Percentiles rank a stretch among this genome's conserved stretches.
Conservation (phyloP, 2,113 vertebrate genomes). For the Otus sunia region DNA sequence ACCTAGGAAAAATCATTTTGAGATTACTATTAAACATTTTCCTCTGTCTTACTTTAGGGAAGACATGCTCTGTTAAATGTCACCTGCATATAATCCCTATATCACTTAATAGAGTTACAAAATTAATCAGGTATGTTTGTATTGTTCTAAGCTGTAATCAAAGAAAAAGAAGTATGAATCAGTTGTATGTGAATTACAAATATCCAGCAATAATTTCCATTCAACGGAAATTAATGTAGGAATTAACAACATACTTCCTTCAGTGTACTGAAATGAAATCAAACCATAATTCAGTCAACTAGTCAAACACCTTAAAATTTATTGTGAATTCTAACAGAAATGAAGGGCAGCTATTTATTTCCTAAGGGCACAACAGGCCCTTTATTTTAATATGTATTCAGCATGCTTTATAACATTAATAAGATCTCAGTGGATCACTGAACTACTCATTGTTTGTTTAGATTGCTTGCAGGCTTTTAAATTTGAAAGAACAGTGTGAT, state of each 20-base stretch:
- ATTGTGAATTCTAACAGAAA: neutral
- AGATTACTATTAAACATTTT: neutral
- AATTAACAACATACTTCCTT: neutral
- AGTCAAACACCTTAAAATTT: neutral
- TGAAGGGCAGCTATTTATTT: neutral
- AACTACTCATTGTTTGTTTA: conserved; percentile 8
- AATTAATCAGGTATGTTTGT: neutral
- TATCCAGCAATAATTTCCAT: neutral
- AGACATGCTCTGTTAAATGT: neutral
- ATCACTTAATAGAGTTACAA: neutral
- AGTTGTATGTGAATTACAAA: neutral
- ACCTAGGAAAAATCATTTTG: neutral
- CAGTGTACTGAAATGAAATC: neutral
- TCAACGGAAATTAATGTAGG: neutral
- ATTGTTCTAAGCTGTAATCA: neutral
- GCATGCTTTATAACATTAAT: neutral
- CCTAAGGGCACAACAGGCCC: neutral
- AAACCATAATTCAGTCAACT: neutral
- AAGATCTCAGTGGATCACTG: neutral
- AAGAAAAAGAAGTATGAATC: neutral
- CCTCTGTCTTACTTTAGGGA: neutral
- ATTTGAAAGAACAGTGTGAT: neutral
- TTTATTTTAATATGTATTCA: conserved; percentile 20
- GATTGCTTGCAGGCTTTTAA: neutral
- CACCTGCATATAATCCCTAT: neutral